Percentiles rank a stretch among this genome's conserved stretches.
These are phyloP conservation scores for Plebejus melissa DNA, from an alignment of 2,888 invertebrate species.

Conservation along the genomic window DNA sequence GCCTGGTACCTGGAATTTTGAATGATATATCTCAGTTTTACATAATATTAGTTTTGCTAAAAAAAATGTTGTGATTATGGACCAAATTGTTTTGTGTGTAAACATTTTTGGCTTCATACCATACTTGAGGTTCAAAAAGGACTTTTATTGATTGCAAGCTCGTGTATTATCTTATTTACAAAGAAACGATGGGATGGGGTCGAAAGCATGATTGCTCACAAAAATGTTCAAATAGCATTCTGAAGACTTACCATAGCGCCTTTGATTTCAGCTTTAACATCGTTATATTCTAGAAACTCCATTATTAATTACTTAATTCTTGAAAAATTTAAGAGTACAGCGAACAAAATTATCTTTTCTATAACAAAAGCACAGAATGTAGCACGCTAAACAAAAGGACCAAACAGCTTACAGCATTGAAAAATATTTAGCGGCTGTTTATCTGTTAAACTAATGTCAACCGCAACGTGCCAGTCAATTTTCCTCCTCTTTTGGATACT, in stretches of 20 bases:
- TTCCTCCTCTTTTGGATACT: too few species aligned
- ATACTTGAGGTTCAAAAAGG: neutral
- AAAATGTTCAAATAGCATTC: neutral
- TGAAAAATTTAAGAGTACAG: constrained; percentile 13
- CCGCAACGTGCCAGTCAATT: too few species aligned
- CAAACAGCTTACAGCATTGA: neutral
- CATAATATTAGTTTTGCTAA: neutral
- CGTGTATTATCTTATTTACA: neutral
- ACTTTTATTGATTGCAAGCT: neutral
- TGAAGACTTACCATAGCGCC: constrained; percentile 87
- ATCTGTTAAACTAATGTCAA: neutral
- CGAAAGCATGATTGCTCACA: neutral
- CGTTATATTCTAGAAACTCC: constrained; percentile 94
- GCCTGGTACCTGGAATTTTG: constrained; percentile 86
- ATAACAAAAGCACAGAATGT: too few species aligned
- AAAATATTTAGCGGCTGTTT: neutral
- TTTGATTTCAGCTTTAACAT: constrained; percentile 90
- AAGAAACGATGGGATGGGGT: neutral
- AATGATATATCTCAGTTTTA: constrained; percentile 3
- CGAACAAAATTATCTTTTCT: neutral
- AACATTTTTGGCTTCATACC: neutral
- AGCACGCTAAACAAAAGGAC: neutral
- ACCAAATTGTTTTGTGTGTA: neutral
- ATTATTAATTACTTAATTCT: constrained; percentile 51
- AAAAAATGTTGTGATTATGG: too few species aligned